Evolutionary conservation across 2,888 invertebrate species (phyloP), one percentile per base, ranked within the genome.

Genomic region (Eristalis pertinax): DNA sequence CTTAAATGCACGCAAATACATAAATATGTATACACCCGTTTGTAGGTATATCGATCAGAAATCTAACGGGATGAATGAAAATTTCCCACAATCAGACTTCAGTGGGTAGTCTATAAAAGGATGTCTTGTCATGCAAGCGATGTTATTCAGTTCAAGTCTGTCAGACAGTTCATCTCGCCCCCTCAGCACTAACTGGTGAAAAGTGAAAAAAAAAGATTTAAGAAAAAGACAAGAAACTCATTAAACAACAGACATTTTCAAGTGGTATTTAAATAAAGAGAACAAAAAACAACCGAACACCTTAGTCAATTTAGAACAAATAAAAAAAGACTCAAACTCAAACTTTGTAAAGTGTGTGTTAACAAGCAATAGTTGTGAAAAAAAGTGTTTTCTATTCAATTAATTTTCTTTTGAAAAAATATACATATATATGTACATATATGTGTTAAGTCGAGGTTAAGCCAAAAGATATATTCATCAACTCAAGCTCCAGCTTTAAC

Each of bases 31-130:
- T 62, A 72, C 32, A 41, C 50, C 43, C 4, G 60, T 64, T 35
- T 73, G 26, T 62, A 60, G 24, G 43, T 75, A 67, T 84, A 38
- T 73, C 56, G 22, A 15, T 38, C 26, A 63, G 43, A 58, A 38
- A 35, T 63, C 67, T 63, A 76, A 73, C 77, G 67, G 77, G 73
- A 86, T 86, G 85, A 86, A 86, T 86, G 85, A 86, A 86, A 86
- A 78, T 83, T 50, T 67, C 67, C 38, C 67, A 72, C 79, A 83
- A 65, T 41, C 43, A 56, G 58, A 68, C 26, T 83, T 64, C 41
- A 11, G 58, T 11, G 15, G 43, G 56, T 65, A 89, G 84, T 89
- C 89, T 89, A 89, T 89, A 89, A 85, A 89, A 89, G 89, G 89
- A 89, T 78, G 89, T 89, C 75, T 84, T 76, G 75, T 56, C 78